phyloP scores from a whole-genome alignment of 2,113 vertebrate genomes.

The Physeter macrocephalus region DNA sequence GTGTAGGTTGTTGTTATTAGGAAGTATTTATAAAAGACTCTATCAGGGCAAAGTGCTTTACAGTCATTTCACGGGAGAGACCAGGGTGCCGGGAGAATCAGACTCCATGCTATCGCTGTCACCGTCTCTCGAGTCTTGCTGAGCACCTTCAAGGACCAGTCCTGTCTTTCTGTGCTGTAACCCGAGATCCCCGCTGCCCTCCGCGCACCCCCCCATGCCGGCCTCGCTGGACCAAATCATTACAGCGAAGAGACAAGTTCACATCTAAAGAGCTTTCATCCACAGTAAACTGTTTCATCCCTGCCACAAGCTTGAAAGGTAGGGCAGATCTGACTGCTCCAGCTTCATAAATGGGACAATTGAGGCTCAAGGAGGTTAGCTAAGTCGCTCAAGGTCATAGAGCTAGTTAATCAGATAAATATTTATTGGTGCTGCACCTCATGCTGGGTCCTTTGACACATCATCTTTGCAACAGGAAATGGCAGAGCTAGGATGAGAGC shows the following conservation, averaged over 20 bases:
- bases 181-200: not conserved
- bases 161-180: not conserved
- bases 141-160: not conserved
- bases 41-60: not conserved
- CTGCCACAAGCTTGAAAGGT: not conserved
- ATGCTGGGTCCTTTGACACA: not conserved
- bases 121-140: not conserved
- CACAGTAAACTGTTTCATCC: not conserved
- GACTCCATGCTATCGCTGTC: too few relatives aligned
- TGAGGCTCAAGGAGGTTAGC: not conserved
- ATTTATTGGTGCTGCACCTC: not conserved
- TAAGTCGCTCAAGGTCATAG: not conserved
- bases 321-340: not conserved
- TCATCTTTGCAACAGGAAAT: not conserved
- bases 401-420: not conserved
- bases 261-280: not conserved
- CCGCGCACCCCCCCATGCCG: accelerated
- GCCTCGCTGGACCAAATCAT: too few relatives aligned
- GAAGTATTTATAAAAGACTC: slow-evolving; percentile 28
- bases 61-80: not conserved
- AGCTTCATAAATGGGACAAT: not conserved
- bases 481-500: not conserved
- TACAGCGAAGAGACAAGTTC: not conserved
- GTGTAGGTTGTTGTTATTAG: not conserved
- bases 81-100: not conserved